phyloP scores from a whole-genome alignment of 2,113 vertebrate species.

The Alectura lathami region DNA sequence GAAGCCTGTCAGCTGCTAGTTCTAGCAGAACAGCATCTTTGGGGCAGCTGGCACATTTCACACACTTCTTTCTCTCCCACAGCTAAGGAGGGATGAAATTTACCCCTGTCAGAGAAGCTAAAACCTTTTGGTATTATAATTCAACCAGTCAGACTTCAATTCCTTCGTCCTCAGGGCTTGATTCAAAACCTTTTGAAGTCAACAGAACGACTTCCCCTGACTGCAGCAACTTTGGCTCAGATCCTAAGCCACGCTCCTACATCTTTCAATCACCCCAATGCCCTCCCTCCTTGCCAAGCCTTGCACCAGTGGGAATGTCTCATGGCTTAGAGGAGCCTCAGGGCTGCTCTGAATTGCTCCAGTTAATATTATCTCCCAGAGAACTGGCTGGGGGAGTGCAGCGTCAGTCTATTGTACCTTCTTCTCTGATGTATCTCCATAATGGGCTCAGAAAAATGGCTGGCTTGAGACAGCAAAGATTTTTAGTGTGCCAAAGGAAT shows the following conservation, averaged over 20 bases:
- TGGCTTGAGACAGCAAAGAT: conserved; percentile 36
- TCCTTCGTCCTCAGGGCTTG: conserved; percentile 27
- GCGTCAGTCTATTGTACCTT: conserved; percentile 40
- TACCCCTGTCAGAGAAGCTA: conserved; percentile 15
- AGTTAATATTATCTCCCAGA: conserved; percentile 31
- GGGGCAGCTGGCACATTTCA: neutral
- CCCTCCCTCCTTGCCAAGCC: neutral
- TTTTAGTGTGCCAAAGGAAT: conserved; percentile 27
- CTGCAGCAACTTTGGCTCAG: conserved; percentile 30
- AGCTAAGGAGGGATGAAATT: conserved; percentile 21
- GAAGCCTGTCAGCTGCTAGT: neutral
- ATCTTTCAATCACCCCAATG: neutral
- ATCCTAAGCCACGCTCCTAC: neutral
- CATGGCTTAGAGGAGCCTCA: neutral
- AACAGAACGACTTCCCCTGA: conserved; percentile 16
- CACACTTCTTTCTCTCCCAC: neutral
- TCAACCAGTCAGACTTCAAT: conserved; percentile 28
- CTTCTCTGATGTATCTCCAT: conserved; percentile 14
- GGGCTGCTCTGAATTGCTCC: conserved; percentile 22
- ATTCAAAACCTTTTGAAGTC: conserved; percentile 58
- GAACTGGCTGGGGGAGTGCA: neutral
- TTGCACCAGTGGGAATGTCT: neutral
- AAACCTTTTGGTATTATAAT: conserved; percentile 43
- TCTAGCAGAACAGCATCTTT: neutral
- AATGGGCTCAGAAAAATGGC: conserved; percentile 44